phyloP scores from a whole-genome alignment of 2,113 vertebrate genomes.

The Sorex araneus region DNA sequence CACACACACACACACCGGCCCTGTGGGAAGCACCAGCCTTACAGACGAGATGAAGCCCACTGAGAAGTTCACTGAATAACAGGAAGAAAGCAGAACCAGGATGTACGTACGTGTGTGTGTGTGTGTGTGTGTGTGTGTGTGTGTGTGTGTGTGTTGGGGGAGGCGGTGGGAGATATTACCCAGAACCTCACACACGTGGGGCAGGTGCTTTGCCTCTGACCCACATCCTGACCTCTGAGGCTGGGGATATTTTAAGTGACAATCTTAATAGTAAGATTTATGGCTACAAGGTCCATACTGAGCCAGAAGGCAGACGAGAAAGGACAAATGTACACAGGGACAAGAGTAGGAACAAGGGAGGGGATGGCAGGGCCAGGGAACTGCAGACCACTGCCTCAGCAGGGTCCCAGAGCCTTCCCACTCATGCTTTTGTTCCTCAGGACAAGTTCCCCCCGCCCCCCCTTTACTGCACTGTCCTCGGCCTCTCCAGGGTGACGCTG shows the following conservation, averaged over 20 bases:
- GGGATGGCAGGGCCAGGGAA: not conserved
- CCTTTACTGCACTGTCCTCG: rapidly evolving
- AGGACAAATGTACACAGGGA: not conserved
- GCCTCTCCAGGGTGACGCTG: not conserved
- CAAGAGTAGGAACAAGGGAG: no score
- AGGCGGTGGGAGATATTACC: no score
- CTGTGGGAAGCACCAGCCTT: not conserved
- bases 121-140: no score
- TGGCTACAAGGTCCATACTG: not conserved
- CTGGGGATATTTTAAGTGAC: rapidly evolving
- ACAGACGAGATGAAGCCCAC: rapidly evolving
- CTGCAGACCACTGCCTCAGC: not conserved
- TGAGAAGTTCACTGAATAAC: rapidly evolving
- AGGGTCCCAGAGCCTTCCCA: not conserved
- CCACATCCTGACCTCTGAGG: no score
- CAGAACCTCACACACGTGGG: no score
- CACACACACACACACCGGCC: no score
- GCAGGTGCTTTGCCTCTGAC: no score
- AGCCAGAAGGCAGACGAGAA: not conserved
- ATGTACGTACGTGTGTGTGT: no score
- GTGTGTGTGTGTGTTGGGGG: no score
- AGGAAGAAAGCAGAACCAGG: not conserved
- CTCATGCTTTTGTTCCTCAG: not conserved
- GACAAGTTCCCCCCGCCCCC: rapidly evolving
- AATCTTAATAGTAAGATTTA: not conserved